Base-by-base conservation (phyloP, 35 echinoderm and acorn worm species). In the Ophioderma brevispina region DNA sequence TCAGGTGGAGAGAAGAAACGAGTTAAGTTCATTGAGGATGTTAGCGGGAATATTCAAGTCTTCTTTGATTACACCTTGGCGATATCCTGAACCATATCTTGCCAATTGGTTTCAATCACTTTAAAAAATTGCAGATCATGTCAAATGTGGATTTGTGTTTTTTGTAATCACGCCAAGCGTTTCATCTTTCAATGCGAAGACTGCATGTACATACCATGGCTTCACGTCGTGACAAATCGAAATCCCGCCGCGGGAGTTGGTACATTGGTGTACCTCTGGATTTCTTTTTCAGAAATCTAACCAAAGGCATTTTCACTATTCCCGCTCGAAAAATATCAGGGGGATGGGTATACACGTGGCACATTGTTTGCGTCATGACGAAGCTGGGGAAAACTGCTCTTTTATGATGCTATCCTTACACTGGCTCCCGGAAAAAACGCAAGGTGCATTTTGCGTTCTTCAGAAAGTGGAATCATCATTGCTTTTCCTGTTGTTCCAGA, bases 121-220 rank as follows among this genome's bases (percentile, higher is more conserved):
- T 78, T 52, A 17, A 92, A 92, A 40, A 64, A 23, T 85, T 84
- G 14, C 59, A 80, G 10, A 92, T 77, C 21, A 80, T 86, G 35
- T 76, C 56, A 78, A 87, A 94, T 31, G 55, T 19, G 11, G 88
- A 83, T 82, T 35, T 70, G 13, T n/a, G 78, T 36, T 33, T 31
- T n/a, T 6, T 59, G 37, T n/a, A 94, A 37, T 43, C 87, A 64
- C 25, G n/a, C 25, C n/a, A n/a, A n/a, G n/a, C n/a, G n/a, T n/a
- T n/a, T 80, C 70, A 64, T 93, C 95, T 35, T 55, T 79, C 17
- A 96, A 37, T 37, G 81, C 95, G 89, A 96, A 96, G 8, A 96
- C 82, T 0, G 93, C 36, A 50, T 96, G 91, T 31, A 93, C 50
- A 25, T 96, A 96, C n/a, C 34, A 79, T 80, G 35, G 95, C 81